Conservation (phyloP, 2,797 vertebrate genomes). For the Macroramphosus scolopax region DNA sequence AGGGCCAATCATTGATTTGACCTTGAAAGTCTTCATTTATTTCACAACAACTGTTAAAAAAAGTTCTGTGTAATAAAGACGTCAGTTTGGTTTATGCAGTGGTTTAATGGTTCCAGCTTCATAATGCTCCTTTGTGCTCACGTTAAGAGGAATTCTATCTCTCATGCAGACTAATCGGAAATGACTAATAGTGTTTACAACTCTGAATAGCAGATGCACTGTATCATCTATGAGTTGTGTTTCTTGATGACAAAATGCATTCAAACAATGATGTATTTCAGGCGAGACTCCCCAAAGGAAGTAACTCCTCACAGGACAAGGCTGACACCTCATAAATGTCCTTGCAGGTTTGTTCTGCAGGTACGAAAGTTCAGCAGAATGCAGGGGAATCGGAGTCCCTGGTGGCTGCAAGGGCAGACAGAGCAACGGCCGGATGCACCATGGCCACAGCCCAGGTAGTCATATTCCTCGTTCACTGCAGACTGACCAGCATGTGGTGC, state of each 20-base stretch:
- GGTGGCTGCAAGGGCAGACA: conserved; percentile 44
- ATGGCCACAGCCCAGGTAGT: conserved; percentile 36
- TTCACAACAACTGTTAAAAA: conserved; percentile 10
- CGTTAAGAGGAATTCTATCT: conserved; percentile 35
- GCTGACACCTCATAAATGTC: conserved; percentile 35
- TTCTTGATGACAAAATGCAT: conserved; percentile 35
- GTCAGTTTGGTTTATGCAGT: conserved; percentile 3
- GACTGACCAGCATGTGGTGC: conserved; percentile 35
- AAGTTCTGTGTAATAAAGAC: conserved; percentile 18
- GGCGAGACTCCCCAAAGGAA: conserved; percentile 23
- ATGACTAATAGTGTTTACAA: conserved; percentile 35
- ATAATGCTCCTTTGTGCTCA: neutral
- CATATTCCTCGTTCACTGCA: conserved; percentile 35
- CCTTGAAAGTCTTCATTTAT: conserved; percentile 15
- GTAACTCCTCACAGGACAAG: conserved; percentile 14
- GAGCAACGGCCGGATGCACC: conserved; percentile 44
- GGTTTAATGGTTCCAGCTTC: conserved; percentile 3
- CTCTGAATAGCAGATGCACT: conserved; percentile 30
- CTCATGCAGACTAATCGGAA: conserved; percentile 18
- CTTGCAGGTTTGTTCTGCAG: conserved; percentile 33
- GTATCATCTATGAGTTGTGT: conserved; percentile 29
- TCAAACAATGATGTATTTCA: conserved; percentile 31
- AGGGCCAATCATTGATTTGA: conserved; percentile 12
- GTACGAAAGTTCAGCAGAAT: conserved; percentile 34
- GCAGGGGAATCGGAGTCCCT: conserved; percentile 30